These are phyloP conservation scores for Drosophila nr. perissopoda DNA, from an alignment of 2,888 invertebrate genomes.

Conservation along the genomic window DNA sequence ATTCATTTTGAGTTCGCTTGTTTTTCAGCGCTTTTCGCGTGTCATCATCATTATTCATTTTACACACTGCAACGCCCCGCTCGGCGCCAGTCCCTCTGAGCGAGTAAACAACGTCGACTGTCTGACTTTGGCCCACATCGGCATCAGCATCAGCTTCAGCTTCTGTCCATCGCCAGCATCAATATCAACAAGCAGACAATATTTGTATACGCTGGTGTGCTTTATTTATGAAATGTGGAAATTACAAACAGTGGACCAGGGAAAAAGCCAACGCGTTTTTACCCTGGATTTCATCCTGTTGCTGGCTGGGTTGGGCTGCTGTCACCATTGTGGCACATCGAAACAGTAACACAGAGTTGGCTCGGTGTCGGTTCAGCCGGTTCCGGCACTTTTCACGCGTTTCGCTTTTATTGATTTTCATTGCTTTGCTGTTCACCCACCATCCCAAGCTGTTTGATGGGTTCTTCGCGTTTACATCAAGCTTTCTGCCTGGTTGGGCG, in stretches of 20 bases:
- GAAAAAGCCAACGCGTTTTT: constrained; percentile 22
- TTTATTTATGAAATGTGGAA: constrained; percentile 80
- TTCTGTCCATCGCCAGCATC: constrained; percentile 45
- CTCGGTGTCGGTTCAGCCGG: constrained; percentile 11
- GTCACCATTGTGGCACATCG: constrained; percentile 40
- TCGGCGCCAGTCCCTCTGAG: constrained; percentile 1
- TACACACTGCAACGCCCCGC: constrained; percentile 1
- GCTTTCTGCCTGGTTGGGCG: constrained; percentile 40
- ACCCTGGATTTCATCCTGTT: constrained; percentile 49
- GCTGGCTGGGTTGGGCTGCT: constrained; percentile 29
- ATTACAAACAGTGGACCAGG: constrained; percentile 59
- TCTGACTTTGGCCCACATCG: constrained; percentile 56
- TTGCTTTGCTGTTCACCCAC: constrained; percentile 13
- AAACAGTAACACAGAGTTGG: constrained; percentile 33
- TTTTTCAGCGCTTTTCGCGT: constrained; percentile 58
- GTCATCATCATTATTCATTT: constrained; percentile 78
- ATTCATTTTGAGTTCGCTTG: constrained; percentile 71
- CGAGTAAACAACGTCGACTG: constrained; percentile 22
- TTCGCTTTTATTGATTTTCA: constrained; percentile 71
- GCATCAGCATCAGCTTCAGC: constrained; percentile 20
- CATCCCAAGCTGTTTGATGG: constrained; percentile 14
- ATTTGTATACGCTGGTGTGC: constrained; percentile 65
- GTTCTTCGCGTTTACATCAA: constrained; percentile 33
- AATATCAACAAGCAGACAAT: constrained; percentile 72
- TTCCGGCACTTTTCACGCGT: constrained; percentile 61